Evolutionary conservation across 2,113 vertebrate species (phyloP), one percentile per base, ranked within the genome.

Genomic region (Illadopsis cleaveri): DNA sequence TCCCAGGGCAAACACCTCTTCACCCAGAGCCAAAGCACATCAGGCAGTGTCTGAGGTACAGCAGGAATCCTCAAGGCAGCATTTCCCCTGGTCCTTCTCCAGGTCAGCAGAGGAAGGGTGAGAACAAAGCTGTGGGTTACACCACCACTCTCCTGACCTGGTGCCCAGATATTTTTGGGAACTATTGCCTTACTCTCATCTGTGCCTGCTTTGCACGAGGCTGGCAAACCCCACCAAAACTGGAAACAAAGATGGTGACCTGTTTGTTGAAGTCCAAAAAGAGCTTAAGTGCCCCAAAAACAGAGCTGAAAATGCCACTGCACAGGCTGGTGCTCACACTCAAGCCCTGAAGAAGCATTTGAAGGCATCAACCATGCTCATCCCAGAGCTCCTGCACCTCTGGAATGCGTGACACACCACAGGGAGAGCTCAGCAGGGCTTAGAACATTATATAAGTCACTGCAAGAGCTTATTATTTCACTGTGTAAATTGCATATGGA

Each of bases 121-220:
- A 66, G 12, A 33, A n/a, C 24, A 48, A 51, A 66, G n/a, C 45
- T 60, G 18, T 45, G 60, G 14, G 15, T 73, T n/a, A 24, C n/a
- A 47, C 7, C 53, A 54, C 20, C 62, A 1, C 25, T 22, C 14
- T 62, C 70, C 88, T n/a, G 7, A n/a, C 31, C 23, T 37, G 10
- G 5, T 35, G 48, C 40, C 24, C 27, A 62, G 47, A 45, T 5
- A 6, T 30, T 51, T 68, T 20, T 56, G 42, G 50, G 40, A n/a
- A 5, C 12, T 5, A 12, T 21, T 15, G 3, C 35, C 35, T 56
- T 25, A 20, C 53, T 48, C 35, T 73, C 51, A 4, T 35, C 71
- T 21, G 16, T 11, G 1, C 42, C 89, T 70, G 40, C 56, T 40
- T 68, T 66, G 13, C 15, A 20, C 1, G 0, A 3, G 30, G 2